Conservation (phyloP, 2,797 vertebrate species). For the Pitangus sulphuratus region DNA sequence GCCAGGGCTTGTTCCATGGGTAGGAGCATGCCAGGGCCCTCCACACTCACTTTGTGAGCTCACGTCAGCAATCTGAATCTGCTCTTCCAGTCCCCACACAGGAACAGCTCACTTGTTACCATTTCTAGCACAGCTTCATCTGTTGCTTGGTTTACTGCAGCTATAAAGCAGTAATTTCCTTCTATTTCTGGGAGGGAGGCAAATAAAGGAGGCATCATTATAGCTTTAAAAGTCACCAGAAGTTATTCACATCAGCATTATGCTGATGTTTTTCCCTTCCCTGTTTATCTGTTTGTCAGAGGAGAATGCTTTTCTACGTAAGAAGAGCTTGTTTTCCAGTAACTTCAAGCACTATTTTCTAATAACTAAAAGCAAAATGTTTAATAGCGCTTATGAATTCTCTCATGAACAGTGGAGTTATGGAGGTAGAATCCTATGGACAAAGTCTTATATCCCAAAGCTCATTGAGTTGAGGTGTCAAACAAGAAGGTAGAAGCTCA, state of each 20-base stretch:
- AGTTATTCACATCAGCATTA: not conserved
- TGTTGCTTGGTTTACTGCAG: slow-evolving; percentile 25
- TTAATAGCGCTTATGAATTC: not conserved
- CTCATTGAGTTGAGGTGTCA: not conserved
- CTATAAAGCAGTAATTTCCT: not conserved
- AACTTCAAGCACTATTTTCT: not conserved
- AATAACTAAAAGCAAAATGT: not conserved
- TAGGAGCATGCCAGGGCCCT: not conserved
- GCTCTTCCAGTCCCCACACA: not conserved
- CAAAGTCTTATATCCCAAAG: not conserved
- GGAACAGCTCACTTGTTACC: slow-evolving; percentile 13
- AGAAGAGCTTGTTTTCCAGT: not conserved
- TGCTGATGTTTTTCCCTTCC: not conserved
- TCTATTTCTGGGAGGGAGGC: not conserved
- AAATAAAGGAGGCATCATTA: not conserved
- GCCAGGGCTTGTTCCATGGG: not conserved
- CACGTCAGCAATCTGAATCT: not conserved
- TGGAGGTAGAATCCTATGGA: not conserved
- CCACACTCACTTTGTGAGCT: not conserved
- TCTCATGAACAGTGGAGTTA: not conserved
- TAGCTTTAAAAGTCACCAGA: not conserved
- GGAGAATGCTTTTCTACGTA: not conserved
- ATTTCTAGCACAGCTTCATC: slow-evolving; percentile 27
- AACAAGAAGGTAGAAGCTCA: not conserved
- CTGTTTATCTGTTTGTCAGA: not conserved